Evolutionary conservation across 2,797 vertebrate genomes (phyloP).

Genomic region (Pangasius larnaudii): DNA sequence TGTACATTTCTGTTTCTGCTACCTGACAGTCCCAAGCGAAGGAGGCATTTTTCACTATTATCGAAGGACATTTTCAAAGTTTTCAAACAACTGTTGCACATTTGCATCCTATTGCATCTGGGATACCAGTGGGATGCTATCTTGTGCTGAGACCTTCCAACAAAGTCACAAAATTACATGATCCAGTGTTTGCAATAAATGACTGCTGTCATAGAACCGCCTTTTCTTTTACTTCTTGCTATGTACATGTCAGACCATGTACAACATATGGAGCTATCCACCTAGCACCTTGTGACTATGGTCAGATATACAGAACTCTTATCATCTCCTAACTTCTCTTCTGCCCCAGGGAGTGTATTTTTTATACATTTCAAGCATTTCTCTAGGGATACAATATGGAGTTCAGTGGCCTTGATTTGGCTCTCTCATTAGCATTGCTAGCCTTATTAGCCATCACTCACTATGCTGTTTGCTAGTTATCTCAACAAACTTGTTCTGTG

Average conservation of each 20-base stretch:
- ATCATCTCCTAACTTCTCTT: neutral
- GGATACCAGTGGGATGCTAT: neutral
- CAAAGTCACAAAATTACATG: neutral
- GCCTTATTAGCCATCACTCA: neutral
- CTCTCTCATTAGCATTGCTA: neutral
- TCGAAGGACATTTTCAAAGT: neutral
- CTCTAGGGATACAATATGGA: neutral
- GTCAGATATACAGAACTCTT: neutral
- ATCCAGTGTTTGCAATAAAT: neutral
- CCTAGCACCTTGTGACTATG: neutral
- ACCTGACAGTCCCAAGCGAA: neutral
- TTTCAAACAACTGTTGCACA: neutral
- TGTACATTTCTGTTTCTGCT: neutral
- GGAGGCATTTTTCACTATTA: neutral
- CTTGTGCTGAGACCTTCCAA: neutral
- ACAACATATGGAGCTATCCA: neutral
- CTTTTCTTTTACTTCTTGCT: neutral
- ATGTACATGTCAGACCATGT: neutral
- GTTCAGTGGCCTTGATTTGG: neutral
- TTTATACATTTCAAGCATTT: neutral
- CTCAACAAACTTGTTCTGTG: constrained; percentile 4
- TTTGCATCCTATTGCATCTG: neutral
- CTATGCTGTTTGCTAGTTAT: constrained; percentile 1
- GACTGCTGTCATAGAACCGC: neutral
- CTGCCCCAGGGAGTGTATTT: neutral